A percentile compares a stretch with the other conserved stretches of the same genome.
These are phyloP conservation scores for Rana temporaria DNA, from an alignment of 2,113 vertebrate species.

Conservation along the genomic window DNA sequence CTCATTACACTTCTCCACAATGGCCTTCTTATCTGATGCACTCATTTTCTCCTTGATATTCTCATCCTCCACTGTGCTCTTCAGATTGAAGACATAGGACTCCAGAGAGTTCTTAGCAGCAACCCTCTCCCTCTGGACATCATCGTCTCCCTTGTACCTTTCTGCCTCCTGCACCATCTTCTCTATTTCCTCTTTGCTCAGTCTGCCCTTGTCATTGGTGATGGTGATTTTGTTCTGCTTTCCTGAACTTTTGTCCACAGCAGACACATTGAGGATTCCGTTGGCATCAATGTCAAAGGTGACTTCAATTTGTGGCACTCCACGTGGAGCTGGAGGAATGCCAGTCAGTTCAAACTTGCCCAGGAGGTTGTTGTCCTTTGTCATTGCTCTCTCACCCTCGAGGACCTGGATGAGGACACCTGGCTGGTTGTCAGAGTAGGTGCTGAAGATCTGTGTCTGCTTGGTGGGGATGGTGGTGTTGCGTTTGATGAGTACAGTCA, in stretches of 20 bases:
- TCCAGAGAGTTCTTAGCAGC: conserved; percentile 27
- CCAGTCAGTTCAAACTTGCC: conserved; percentile 56
- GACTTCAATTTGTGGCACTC: conserved; percentile 56
- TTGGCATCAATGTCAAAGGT: conserved; percentile 27
- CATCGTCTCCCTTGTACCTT: conserved; percentile 17
- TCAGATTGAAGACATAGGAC: conserved; percentile 50
- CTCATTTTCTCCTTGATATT: conserved; percentile 55
- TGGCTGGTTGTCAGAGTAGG: conserved; percentile 52
- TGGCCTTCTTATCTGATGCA: conserved; percentile 29
- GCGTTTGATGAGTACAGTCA: too few relatives aligned
- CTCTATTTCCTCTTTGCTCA: conserved; percentile 42
- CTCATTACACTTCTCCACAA: conserved; percentile 55
- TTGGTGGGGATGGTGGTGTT: too few relatives aligned
- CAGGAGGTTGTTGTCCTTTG: conserved; percentile 59
- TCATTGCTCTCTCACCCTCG: conserved; percentile 50
- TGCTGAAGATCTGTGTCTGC: conserved; percentile 50
- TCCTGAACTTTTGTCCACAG: conserved; percentile 56
- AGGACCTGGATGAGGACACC: conserved; percentile 47
- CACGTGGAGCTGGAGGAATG: conserved; percentile 51
- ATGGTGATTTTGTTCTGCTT: conserved; percentile 54
- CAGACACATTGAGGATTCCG: conserved; percentile 59
- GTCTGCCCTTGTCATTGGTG: conserved; percentile 29
- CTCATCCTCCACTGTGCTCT: conserved; percentile 40
- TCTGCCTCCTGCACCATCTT: conserved; percentile 20
- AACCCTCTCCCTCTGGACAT: conserved; percentile 1